Base-by-base conservation (phyloP, 2,113 vertebrate species). In the Malurus elegans region DNA sequence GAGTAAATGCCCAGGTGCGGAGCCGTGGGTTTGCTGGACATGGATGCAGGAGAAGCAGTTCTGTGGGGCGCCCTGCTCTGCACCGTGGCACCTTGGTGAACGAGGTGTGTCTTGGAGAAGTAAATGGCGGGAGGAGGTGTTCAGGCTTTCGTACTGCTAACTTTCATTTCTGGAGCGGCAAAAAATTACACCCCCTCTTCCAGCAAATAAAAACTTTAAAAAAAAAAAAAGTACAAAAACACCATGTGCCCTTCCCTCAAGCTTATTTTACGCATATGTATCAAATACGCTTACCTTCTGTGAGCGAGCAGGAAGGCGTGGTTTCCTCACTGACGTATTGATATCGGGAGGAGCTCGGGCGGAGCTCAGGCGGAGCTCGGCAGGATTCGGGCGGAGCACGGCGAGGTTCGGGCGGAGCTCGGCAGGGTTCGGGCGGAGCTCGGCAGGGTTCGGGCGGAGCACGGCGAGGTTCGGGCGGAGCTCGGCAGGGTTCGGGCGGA, bases 1-100 rank as follows among this genome's bases (percentile, higher is more conserved):
- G 8, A 12, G 10, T 2, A 4, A 53, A 24, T 1, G 19, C 16
- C 2, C 5, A 12, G 4, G 10, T 17, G 15, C 47, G 4, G 31
- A 40, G 62, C 21, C 5, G 9, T 12, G 8, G n/a, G 5, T 15
- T 10, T 8, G 32, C 18, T 24, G 21, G 15, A 0, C 0, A 10
- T 50, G 32, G 26, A 4, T 10, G 31, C 25, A 3, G 26, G 24
- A 32, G 45, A 9, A 23, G 72, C 20, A 12, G 24, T 18, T 24
- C 29, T 32, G 31, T 7, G 50, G 11, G 4, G 18, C 47, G 44
- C 28, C 8, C 6, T 14, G 36, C 57, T 47, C 13, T 6, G 31
- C 7, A 4, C 3, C 9, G 4, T 34, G 25, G 9, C 16, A 8
- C 19, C 17, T 8, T 8, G 17, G 26, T 2, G 42, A 53, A 23